These are phyloP conservation scores for Eurypyga helias DNA, from an alignment of 2,113 vertebrate genomes.

Conservation along the genomic window DNA sequence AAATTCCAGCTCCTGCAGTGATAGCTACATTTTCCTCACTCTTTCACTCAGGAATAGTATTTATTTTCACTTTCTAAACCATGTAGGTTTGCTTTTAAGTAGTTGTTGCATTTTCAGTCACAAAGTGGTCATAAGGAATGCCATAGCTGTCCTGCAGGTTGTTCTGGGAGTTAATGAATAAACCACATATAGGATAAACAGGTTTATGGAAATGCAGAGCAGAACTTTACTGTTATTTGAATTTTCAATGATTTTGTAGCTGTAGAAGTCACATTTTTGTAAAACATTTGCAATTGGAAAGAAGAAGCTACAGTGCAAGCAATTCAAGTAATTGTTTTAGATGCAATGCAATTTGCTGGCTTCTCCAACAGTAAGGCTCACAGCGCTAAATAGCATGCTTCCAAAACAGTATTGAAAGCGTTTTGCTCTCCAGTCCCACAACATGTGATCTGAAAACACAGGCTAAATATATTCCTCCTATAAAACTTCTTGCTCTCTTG, in stretches of 20 bases:
- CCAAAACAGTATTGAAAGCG: neutral
- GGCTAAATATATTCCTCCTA: constrained; percentile 36
- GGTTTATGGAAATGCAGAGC: constrained; percentile 44
- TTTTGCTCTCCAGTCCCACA: constrained; percentile 1
- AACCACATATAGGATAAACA: constrained; percentile 51
- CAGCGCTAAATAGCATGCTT: neutral
- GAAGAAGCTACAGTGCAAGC: neutral
- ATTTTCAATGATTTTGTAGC: constrained; percentile 7
- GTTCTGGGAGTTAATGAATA: constrained; percentile 56
- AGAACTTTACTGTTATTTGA: constrained; percentile 20
- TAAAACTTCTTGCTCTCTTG: neutral
- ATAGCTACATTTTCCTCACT: neutral
- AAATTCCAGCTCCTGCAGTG: neutral
- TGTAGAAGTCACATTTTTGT: neutral
- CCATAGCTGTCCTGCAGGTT: constrained; percentile 48
- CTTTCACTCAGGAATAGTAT: neutral
- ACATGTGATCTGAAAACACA: constrained; percentile 34
- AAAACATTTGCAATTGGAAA: constrained; percentile 13
- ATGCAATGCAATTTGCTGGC: neutral
- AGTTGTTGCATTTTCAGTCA: neutral
- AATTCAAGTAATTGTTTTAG: constrained; percentile 22
- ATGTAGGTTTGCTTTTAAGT: neutral
- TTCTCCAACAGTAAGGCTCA: neutral
- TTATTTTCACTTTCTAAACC: constrained; percentile 31
- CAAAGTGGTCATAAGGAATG: constrained; percentile 15